Conservation (phyloP, 2,888 invertebrate species). For the Trachelus iudaicus region DNA sequence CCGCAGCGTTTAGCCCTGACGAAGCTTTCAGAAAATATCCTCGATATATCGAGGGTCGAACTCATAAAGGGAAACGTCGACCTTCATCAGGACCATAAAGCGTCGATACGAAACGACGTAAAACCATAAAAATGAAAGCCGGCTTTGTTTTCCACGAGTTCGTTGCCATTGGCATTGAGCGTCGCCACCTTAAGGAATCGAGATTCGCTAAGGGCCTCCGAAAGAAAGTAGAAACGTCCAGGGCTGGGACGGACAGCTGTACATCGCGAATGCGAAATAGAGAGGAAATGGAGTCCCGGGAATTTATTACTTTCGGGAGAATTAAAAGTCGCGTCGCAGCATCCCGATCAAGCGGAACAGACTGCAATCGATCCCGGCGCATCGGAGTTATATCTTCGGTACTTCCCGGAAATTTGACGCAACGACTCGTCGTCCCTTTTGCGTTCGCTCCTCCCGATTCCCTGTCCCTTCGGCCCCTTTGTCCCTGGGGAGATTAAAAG, state of each 20-base stretch:
- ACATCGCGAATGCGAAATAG: neutral
- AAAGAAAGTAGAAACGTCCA: slow-evolving; percentile 15
- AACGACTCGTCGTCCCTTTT: neutral
- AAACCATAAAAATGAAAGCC: slow-evolving; percentile 27
- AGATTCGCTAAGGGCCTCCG: slow-evolving; percentile 10
- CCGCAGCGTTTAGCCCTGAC: neutral
- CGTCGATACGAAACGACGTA: slow-evolving; percentile 21
- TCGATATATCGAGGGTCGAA: neutral
- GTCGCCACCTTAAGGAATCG: slow-evolving; percentile 8
- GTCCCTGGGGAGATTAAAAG: neutral
- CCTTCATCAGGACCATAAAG: neutral
- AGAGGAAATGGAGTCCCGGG: neutral
- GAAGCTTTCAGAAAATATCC: neutral
- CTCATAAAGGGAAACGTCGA: neutral
- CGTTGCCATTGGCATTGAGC: slow-evolving; percentile 24
- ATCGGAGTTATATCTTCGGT: neutral
- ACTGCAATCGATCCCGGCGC: neutral
- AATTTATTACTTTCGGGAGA: neutral
- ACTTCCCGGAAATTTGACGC: neutral
- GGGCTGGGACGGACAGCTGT: neutral
- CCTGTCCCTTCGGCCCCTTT: neutral
- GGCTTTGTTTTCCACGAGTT: slow-evolving; percentile 23
- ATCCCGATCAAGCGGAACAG: neutral
- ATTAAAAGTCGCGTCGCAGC: neutral
- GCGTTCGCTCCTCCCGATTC: neutral